These are phyloP conservation scores for Serrognathus titanus DNA, from an alignment of 2,888 invertebrate species.

Conservation along the genomic window DNA sequence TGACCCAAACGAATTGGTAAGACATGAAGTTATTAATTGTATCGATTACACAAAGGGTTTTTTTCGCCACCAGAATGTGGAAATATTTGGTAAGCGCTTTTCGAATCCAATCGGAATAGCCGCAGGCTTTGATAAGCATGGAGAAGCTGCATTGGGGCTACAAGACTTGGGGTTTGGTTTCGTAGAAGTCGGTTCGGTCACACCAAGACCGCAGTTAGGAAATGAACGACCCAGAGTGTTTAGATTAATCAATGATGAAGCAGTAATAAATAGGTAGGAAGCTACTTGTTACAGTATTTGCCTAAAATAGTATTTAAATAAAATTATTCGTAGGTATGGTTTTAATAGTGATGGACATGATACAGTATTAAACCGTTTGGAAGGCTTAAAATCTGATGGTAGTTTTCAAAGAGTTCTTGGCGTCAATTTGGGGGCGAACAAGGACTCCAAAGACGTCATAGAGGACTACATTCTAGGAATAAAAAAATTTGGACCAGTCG, in stretches of 20 bases:
- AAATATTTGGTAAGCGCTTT: slow-evolving; percentile 68
- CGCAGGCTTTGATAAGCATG: slow-evolving; percentile 98
- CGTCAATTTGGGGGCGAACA: slow-evolving; percentile 96
- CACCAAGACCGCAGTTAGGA: slow-evolving; percentile 89
- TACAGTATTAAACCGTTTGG: slow-evolving; percentile 65
- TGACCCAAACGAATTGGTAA: slow-evolving; percentile 67
- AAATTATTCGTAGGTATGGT: slow-evolving; percentile 61
- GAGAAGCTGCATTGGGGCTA: slow-evolving; percentile 81
- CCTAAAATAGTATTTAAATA: neutral
- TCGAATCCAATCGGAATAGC: slow-evolving; percentile 95
- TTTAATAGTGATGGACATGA: slow-evolving; percentile 96
- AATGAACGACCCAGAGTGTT: slow-evolving; percentile 94
- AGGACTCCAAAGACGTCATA: slow-evolving; percentile 68
- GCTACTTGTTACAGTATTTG: neutral
- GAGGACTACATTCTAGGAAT: slow-evolving; percentile 87
- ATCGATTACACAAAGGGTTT: neutral
- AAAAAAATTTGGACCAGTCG: slow-evolving; percentile 72
- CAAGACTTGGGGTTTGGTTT: slow-evolving; percentile 88
- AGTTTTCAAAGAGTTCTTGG: slow-evolving; percentile 67
- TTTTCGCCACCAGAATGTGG: slow-evolving; percentile 57
- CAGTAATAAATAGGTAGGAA: slow-evolving; percentile 82
- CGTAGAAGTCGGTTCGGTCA: slow-evolving; percentile 94
- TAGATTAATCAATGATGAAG: slow-evolving; percentile 76
- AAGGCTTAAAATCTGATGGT: slow-evolving; percentile 52
- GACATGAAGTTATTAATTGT: slow-evolving; percentile 11